phyloP scores from a whole-genome alignment of 2,113 vertebrate species.

The Catharus fuscescens region DNA sequence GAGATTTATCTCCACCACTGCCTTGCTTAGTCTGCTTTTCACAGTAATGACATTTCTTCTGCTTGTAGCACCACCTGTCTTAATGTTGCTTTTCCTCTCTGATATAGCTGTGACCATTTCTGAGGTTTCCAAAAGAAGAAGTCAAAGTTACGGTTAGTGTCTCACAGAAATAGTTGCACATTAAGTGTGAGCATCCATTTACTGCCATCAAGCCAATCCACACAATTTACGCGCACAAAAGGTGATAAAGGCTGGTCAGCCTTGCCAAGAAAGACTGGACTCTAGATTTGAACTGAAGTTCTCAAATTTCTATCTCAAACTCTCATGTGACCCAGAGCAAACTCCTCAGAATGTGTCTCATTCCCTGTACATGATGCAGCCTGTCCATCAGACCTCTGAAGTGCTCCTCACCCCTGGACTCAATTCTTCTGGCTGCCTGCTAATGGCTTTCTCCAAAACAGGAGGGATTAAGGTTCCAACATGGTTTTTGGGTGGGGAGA shows the following conservation, averaged over 20 bases:
- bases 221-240: fast-evolving
- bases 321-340: neutral
- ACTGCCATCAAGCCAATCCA: neutral
- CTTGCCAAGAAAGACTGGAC: neutral
- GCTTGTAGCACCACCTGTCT: neutral
- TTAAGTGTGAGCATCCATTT: neutral
- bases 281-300: neutral
- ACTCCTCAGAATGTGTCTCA: fast-evolving
- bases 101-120: neutral
- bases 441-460: neutral
- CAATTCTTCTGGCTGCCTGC: neutral
- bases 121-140: neutral
- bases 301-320: neutral
- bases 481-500: neutral
- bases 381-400: neutral
- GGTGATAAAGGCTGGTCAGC: neutral
- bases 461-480: neutral
- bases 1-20: neutral
- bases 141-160: neutral
- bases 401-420: fast-evolving
- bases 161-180: neutral
- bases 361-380: neutral
- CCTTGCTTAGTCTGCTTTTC: neutral
- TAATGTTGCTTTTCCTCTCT: neutral
- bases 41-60: neutral